Conservation (phyloP, 2,113 vertebrate genomes). For the Mobula hypostoma region DNA sequence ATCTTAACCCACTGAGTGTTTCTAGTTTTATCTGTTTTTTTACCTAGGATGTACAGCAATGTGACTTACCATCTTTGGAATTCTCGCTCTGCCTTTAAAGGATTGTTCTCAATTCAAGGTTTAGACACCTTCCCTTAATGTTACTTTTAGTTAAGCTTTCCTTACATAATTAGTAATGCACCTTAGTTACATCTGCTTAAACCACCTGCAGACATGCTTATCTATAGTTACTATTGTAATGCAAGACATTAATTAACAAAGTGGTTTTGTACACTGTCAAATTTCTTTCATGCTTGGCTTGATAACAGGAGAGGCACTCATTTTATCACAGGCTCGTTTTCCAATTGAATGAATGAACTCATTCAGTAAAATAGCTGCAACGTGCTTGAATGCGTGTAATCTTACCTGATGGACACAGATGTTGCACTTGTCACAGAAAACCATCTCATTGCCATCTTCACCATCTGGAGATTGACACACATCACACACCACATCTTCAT, state of each 20-base stretch:
- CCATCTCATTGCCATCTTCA: slow-evolving; percentile 97
- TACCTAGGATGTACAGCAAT: too few relatives aligned
- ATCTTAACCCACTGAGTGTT: too few relatives aligned
- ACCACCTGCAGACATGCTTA: not conserved
- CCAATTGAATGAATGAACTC: not conserved
- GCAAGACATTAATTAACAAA: not conserved
- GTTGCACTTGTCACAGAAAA: slow-evolving; percentile 98
- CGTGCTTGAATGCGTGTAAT: not conserved
- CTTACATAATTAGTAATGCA: not conserved
- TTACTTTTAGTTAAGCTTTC: too few relatives aligned
- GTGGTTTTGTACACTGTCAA: not conserved
- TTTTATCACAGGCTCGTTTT: not conserved
- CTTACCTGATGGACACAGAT: slow-evolving; percentile 95
- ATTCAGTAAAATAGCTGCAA: not conserved
- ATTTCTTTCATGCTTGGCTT: not conserved
- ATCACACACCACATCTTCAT: slow-evolving; percentile 94
- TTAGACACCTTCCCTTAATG: not conserved
- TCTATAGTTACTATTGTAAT: not conserved
- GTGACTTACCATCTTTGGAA: not conserved
- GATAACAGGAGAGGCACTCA: not conserved
- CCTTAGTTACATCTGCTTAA: not conserved
- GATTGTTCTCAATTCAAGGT: not conserved
- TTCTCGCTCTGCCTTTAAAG: not conserved
- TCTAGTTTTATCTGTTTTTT: too few relatives aligned
- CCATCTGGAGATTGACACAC: slow-evolving; percentile 93